These are phyloP conservation scores for Cebidichthys violaceus DNA, from an alignment of 2,113 vertebrate genomes.

Conservation along the genomic window DNA sequence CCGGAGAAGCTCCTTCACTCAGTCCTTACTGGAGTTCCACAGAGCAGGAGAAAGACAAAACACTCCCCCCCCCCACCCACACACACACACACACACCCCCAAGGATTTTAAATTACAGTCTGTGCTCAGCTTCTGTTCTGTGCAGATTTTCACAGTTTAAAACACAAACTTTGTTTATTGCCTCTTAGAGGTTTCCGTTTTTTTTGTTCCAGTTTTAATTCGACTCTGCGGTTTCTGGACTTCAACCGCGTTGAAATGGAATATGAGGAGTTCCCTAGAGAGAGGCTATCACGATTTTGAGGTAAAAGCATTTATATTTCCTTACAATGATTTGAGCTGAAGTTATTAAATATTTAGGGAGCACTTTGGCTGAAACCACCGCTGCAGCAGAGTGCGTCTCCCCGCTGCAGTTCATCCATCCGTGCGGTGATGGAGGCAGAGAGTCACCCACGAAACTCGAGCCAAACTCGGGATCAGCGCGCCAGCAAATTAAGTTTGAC, in stretches of 20 bases:
- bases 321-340: background rate
- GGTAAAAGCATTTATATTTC: conserved; percentile 54
- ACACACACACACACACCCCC: no score
- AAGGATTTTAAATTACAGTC: background rate
- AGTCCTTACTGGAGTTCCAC: background rate
- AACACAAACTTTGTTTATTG: background rate
- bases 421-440: background rate
- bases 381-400: background rate
- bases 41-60: background rate
- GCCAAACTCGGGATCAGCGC: background rate
- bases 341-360: background rate
- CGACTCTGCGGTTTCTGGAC: background rate
- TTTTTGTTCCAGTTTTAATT: background rate
- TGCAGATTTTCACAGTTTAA: background rate
- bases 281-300: conserved; percentile 31
- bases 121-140: background rate
- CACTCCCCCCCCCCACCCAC: no score
- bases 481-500: background rate
- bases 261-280: background rate
- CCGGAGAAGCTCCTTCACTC: conserved; percentile 6
- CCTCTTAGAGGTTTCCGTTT: background rate
- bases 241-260: conserved; percentile 45
- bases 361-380: background rate
- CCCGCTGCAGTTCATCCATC: conserved; percentile 2
- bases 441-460: background rate